Percentiles rank a stretch among this genome's conserved stretches.
Evolutionary conservation across 2,113 vertebrate genomes (phyloP).

Genomic region (Hypanus sabinus): DNA sequence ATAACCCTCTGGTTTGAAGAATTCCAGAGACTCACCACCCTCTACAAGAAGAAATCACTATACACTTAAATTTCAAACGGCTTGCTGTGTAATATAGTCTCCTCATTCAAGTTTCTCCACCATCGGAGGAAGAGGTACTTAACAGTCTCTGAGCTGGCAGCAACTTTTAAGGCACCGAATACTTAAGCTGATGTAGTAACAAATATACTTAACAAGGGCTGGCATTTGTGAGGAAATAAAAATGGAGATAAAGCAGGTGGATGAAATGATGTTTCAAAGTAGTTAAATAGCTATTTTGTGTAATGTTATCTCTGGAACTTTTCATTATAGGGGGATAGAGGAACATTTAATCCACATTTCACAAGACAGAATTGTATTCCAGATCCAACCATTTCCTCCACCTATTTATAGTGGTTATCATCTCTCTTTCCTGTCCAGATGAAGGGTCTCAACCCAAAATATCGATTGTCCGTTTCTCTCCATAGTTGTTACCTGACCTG

Average conservation of each 20-base stretch:
- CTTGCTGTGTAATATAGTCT: too few relatives aligned
- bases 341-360: slow-evolving; percentile 1
- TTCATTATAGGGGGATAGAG: neutral
- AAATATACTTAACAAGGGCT: neutral
- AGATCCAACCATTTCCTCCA: neutral
- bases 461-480: too few relatives aligned
- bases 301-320: neutral
- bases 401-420: neutral
- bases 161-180: neutral
- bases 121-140: neutral
- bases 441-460: too few relatives aligned
- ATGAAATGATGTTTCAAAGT: neutral
- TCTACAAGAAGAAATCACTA: too few relatives aligned
- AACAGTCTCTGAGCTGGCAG: neutral
- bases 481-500: too few relatives aligned
- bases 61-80: too few relatives aligned
- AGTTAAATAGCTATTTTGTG: neutral
- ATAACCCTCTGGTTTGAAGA: too few relatives aligned
- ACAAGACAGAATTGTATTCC: neutral
- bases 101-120: too few relatives aligned
- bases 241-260: neutral
- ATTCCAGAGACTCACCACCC: too few relatives aligned
- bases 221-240: neutral
- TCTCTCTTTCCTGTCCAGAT: neutral
- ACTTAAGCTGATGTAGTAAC: neutral